phyloP scores from a whole-genome alignment of 1,140 invertebrate genomes.

The Spodoptera litura region DNA sequence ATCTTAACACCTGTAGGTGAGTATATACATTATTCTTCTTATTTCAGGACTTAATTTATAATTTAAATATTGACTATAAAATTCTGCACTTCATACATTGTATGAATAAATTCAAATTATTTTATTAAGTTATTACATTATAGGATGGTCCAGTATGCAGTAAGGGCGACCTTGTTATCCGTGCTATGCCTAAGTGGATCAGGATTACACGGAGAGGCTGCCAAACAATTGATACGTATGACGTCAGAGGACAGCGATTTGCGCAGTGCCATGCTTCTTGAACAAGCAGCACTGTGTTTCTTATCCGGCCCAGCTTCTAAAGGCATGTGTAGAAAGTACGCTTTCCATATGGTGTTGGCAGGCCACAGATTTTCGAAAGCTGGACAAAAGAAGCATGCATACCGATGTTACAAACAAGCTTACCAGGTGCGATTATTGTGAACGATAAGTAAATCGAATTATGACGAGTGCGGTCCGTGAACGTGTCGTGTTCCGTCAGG shows the following conservation, averaged over 20 bases:
- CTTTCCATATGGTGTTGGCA: constrained; percentile 98
- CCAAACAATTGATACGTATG: constrained; percentile 97
- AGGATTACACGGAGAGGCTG: constrained; percentile 94
- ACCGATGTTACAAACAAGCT: constrained; percentile 96
- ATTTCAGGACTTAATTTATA: no score
- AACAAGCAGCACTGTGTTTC: constrained; percentile 98
- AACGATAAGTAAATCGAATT: not conserved
- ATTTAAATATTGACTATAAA: no score
- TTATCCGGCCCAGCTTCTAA: constrained; percentile 89
- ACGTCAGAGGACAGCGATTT: constrained; percentile 97
- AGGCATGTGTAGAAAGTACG: constrained; percentile 95
- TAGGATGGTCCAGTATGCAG: constrained; percentile 95
- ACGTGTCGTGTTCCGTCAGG: constrained; percentile 75
- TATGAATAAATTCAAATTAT: not conserved
- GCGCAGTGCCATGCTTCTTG: constrained; percentile 95
- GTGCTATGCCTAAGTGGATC: constrained; percentile 94
- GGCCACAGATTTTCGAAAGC: constrained; percentile 97
- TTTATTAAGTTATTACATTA: constrained; percentile 58
- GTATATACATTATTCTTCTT: constrained; percentile 4
- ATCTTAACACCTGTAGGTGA: constrained; percentile 95
- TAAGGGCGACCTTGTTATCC: constrained; percentile 94
- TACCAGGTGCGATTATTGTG: constrained; percentile 89
- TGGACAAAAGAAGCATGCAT: constrained; percentile 95
- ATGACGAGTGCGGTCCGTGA: not conserved
- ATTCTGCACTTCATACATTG: no score